phyloP scores from a whole-genome alignment of 2,113 vertebrate genomes.

The Chloroceryle aenea region DNA sequence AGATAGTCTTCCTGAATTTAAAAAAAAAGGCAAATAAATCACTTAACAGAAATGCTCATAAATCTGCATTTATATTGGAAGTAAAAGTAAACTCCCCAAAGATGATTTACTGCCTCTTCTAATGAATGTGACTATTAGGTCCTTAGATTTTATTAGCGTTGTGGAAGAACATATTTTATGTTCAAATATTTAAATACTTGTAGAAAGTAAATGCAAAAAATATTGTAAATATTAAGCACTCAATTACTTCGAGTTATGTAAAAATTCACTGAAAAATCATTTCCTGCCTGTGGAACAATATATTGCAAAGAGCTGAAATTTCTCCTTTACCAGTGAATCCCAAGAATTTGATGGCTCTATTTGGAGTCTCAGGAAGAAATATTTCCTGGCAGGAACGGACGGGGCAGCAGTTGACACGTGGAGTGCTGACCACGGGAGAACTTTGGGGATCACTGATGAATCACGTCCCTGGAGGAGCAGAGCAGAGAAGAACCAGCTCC shows the following conservation, averaged over 20 bases:
- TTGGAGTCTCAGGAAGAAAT: background rate
- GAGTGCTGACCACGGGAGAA: background rate
- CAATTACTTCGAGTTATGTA: background rate
- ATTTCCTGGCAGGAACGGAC: rapidly evolving
- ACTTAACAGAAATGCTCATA: background rate
- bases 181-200: constrained; percentile 22
- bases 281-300: background rate
- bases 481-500: background rate
- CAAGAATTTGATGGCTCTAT: background rate
- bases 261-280: background rate
- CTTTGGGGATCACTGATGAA: background rate
- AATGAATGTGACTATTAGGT: background rate
- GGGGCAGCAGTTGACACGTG: background rate
- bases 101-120: constrained; percentile 5
- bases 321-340: background rate
- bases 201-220: background rate
- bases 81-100: constrained; percentile 3
- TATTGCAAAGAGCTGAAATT: background rate
- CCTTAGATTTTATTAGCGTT: constrained; percentile 4
- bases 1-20: background rate
- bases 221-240: background rate
- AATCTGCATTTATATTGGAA: constrained; percentile 22
- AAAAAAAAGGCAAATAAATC: background rate
- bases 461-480: background rate
- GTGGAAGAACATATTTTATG: constrained; percentile 19